A percentile compares a stretch with the other conserved stretches of the same genome.
These are phyloP conservation scores for Harmothoe impar DNA, from an alignment of 2,888 invertebrate genomes.

Conservation along the genomic window DNA sequence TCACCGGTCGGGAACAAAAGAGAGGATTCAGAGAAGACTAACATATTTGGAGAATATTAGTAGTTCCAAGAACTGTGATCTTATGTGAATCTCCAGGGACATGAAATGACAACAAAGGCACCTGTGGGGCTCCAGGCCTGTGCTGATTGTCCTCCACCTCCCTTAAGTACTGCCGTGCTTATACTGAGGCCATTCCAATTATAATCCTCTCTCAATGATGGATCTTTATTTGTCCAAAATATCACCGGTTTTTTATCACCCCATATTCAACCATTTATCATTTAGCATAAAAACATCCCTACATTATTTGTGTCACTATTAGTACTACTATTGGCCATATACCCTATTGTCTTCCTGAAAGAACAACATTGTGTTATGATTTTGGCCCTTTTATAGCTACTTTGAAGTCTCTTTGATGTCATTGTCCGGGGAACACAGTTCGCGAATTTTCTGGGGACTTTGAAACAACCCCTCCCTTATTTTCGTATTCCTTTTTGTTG, in stretches of 20 bases:
- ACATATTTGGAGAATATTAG: constrained; percentile 20
- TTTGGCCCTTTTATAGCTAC: too few species aligned
- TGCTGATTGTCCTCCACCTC: neutral
- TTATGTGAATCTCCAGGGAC: neutral
- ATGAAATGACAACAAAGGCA: constrained; percentile 35
- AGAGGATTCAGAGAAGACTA: constrained; percentile 12
- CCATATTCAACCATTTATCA: too few species aligned
- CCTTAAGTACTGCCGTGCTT: neutral
- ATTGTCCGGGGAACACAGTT: too few species aligned
- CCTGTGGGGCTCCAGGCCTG: neutral
- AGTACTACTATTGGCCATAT: too few species aligned
- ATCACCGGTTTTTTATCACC: neutral
- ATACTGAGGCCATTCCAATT: neutral
- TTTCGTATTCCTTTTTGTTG: too few species aligned
- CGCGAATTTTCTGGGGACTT: too few species aligned
- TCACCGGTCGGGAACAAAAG: neutral
- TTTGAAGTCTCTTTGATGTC: too few species aligned
- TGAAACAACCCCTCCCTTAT: too few species aligned
- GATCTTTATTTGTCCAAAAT: neutral
- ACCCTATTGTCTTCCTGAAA: too few species aligned
- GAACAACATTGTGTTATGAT: too few species aligned
- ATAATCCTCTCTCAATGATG: constrained; percentile 24
- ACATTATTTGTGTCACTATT: too few species aligned
- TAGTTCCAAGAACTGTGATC: constrained; percentile 11
- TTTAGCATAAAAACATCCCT: too few species aligned